Base-by-base conservation (phyloP, 23 tunicate species). In the Clavelina lepadiformis region DNA sequence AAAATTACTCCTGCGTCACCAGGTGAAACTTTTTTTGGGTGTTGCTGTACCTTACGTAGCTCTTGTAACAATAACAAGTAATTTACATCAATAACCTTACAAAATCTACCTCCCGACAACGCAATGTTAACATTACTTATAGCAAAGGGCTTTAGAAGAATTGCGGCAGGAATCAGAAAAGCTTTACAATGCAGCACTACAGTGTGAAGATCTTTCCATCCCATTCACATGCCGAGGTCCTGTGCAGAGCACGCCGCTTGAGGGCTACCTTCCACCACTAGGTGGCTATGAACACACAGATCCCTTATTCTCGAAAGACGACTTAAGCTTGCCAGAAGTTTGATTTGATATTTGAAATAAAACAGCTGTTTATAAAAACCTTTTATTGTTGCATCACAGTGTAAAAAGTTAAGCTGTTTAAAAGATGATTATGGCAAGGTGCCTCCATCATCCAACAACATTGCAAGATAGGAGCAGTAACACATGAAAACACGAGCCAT, bases 181-280 rank as follows among this genome's bases (percentile, higher is more conserved):
- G 28, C 41, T 89, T 2, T 75, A 80, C 34, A 57, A 81, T 3
- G 79, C 65, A 27, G 97, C 97, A 8, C 26, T 73, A 25, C 25
- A 73, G 46, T 66, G 72, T 26, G 15, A 28, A 2, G 73, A 75
- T 26, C 20, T 32, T 3, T 18, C 31, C 1, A 33, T 58, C 0
- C 64, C 63, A 19, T 63, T 89, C 65, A 23, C 53, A 6, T 73
- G 76, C 36, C 58, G 66, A 27, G 97, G 97, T 8, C 97, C 97
- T 33, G 74, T 79, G 27, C 56, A 89, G 62, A 89, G 80, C 3
- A 59, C 66, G 33, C 97, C 89, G 7, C 41, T 71, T 0, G 26
- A 33, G 13, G 63, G 59, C 30, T 89, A 75, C 35, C 33, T 57
- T 23, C 64, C 87, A 7, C 97, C 97, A 21, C 55, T 89, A 23